Evolutionary conservation across 1,140 invertebrate genomes (phyloP).

Genomic region (Drosophila prosaltans): DNA sequence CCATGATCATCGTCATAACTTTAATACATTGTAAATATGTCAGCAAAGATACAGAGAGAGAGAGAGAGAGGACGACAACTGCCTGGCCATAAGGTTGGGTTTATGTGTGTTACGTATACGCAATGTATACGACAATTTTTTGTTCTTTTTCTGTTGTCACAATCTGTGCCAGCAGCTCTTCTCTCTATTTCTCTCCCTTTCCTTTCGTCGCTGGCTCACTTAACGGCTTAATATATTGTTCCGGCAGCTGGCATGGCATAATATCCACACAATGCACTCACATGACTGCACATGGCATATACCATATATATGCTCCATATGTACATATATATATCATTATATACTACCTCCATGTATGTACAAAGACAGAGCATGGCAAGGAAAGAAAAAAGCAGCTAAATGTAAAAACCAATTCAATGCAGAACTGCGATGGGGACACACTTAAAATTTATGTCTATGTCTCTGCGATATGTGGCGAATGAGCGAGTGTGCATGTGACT

Average conservation of each 20-base stretch:
- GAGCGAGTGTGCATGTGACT: conserved; percentile 22
- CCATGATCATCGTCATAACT: conserved; percentile 56
- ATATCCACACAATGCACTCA: conserved; percentile 46
- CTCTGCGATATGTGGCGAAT: conserved; percentile 16
- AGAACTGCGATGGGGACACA: conserved; percentile 37
- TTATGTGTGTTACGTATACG: conserved; percentile 62
- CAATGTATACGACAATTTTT: conserved; percentile 55
- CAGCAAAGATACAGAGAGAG: conserved; percentile 36
- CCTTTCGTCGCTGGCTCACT: conserved; percentile 63
- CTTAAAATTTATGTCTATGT: conserved; percentile 48
- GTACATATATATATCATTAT: neutral
- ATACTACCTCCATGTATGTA: neutral
- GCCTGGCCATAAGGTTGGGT: conserved; percentile 15
- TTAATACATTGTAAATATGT: conserved; percentile 80
- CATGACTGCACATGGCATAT: conserved; percentile 56
- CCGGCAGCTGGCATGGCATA: conserved; percentile 71
- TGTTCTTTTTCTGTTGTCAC: conserved; percentile 19
- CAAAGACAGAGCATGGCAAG: neutral
- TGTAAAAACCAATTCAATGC: conserved; percentile 63
- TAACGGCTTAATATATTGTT: conserved; percentile 81
- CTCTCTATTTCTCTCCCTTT: neutral
- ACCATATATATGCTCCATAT: conserved; percentile 30
- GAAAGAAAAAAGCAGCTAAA: conserved; percentile 48
- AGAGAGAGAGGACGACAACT: neutral
- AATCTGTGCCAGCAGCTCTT: conserved; percentile 63